Percentiles rank a stretch among this genome's conserved stretches.
These are phyloP conservation scores for Palloptera scutellata DNA, from an alignment of 2,888 invertebrate genomes.

Conservation along the genomic window DNA sequence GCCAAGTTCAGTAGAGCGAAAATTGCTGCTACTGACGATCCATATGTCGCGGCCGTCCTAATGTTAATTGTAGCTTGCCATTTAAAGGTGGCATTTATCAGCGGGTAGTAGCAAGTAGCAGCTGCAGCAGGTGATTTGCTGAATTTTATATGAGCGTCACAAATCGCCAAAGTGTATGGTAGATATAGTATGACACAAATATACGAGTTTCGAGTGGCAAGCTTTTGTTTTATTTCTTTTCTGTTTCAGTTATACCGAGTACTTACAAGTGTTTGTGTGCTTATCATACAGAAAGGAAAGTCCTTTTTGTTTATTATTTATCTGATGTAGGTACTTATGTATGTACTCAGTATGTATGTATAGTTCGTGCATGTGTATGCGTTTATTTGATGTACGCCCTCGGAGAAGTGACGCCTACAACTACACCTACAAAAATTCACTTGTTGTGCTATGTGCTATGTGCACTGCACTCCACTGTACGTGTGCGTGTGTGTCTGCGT, in stretches of 20 bases:
- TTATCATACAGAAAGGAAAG: slow-evolving; percentile 13
- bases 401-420: slow-evolving; percentile 13
- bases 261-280: not conserved
- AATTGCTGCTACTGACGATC: too few relatives aligned
- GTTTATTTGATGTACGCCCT: not conserved
- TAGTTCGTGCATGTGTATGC: not conserved
- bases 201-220: not conserved
- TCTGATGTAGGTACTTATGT: slow-evolving; percentile 13
- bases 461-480: too few relatives aligned
- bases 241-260: not conserved
- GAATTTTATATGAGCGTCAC: slow-evolving; percentile 52
- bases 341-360: not conserved
- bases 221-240: not conserved
- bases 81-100: too few relatives aligned
- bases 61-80: too few relatives aligned
- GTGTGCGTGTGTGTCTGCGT: too few relatives aligned
- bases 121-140: slow-evolving; percentile 50
- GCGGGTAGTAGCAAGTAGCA: not conserved
- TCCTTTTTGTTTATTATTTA: slow-evolving; percentile 16
- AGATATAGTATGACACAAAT: not conserved
- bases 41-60: too few relatives aligned
- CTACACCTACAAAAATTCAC: slow-evolving; percentile 2
- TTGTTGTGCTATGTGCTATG: too few relatives aligned
- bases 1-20: too few relatives aligned
- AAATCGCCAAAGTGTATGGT: slow-evolving; percentile 30